Conservation (phyloP, 2,888 invertebrate genomes). For the Tinea semifulvella region DNA sequence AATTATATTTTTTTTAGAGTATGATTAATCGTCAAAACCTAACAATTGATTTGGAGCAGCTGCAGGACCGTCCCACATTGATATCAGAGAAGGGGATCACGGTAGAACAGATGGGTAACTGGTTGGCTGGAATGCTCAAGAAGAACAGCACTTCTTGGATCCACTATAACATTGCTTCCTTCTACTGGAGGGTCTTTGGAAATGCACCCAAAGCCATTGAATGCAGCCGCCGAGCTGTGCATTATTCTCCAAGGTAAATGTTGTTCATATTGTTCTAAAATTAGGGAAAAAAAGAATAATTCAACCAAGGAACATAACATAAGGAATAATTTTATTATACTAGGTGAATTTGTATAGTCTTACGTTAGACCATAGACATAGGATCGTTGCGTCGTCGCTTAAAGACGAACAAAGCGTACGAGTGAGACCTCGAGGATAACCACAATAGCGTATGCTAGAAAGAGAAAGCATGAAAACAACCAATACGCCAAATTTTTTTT, state of each 20-base stretch:
- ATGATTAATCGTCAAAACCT: slow-evolving; percentile 43
- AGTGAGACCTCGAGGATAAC: no score
- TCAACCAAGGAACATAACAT: no score
- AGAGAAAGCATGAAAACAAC: no score
- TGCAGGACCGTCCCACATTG: slow-evolving; percentile 32
- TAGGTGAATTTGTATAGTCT: no score
- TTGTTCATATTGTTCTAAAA: no score
- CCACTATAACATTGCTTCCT: slow-evolving; percentile 79
- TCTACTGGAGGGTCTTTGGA: slow-evolving; percentile 81
- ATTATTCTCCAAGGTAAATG: slow-evolving; percentile 74
- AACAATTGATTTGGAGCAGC: slow-evolving; percentile 33
- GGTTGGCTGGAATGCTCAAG: slow-evolving; percentile 68
- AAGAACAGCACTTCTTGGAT: slow-evolving; percentile 80
- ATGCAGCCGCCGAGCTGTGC: slow-evolving; percentile 78
- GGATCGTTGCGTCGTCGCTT: no score
- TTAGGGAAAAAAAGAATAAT: no score
- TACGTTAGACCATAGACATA: no score
- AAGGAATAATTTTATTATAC: no score
- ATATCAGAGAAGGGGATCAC: slow-evolving; percentile 32
- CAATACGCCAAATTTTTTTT: no score
- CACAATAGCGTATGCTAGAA: no score
- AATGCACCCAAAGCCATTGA: slow-evolving; percentile 81
- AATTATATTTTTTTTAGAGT: slow-evolving; percentile 32
- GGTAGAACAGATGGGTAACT: slow-evolving; percentile 64
- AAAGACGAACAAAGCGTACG: no score